These are phyloP conservation scores for Callipepla squamata DNA, from an alignment of 2,113 vertebrate genomes.

Conservation along the genomic window DNA sequence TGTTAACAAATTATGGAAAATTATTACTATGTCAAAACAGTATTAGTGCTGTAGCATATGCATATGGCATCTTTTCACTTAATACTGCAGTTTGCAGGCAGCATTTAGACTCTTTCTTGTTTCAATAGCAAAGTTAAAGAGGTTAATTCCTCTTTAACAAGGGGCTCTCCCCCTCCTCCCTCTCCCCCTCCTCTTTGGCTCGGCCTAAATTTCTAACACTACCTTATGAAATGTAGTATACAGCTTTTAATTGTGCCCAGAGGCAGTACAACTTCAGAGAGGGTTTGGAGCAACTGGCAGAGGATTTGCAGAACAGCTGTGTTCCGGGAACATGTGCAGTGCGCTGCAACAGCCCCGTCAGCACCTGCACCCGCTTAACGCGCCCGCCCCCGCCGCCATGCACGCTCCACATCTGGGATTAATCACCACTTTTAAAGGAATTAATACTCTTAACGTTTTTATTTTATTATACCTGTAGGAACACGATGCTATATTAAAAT, in stretches of 20 bases:
- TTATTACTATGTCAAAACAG: background rate
- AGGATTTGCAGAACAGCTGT: constrained; percentile 82
- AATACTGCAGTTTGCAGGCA: background rate
- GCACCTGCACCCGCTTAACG: constrained; percentile 74
- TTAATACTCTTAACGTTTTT: constrained; percentile 82
- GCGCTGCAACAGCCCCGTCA: constrained; percentile 69
- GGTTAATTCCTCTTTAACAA: constrained; percentile 75
- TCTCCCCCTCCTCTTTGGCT: constrained; percentile 71
- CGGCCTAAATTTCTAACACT: constrained; percentile 78
- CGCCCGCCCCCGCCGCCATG: background rate
- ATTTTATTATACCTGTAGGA: constrained; percentile 85
- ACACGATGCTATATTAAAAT: constrained; percentile 81
- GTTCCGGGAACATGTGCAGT: constrained; percentile 72
- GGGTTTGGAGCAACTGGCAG: constrained; percentile 75
- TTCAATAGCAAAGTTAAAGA: constrained; percentile 64
- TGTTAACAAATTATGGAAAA: background rate
- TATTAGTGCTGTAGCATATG: background rate
- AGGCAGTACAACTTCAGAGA: constrained; percentile 80
- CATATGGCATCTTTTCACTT: background rate
- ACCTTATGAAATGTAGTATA: constrained; percentile 79
- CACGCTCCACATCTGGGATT: constrained; percentile 79
- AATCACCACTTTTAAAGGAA: constrained; percentile 79
- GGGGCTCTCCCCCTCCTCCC: constrained; percentile 31
- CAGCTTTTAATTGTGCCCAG: constrained; percentile 85
- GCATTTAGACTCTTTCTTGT: constrained; percentile 50